These are phyloP conservation scores for Ciona savignyi DNA, from an alignment of 23 tunicate species.

Conservation along the genomic window DNA sequence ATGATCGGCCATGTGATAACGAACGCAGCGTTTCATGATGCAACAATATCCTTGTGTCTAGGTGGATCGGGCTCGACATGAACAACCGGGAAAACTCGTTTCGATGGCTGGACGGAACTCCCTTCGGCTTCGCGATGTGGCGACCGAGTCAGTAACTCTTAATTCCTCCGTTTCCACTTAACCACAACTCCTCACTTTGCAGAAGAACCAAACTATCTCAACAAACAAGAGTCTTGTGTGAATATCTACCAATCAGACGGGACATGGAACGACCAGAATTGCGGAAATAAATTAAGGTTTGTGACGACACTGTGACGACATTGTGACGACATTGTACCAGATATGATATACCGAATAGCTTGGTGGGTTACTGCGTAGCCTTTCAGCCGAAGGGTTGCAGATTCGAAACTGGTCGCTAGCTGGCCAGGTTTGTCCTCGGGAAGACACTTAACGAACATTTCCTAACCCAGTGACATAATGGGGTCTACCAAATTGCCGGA, in stretches of 20 bases:
- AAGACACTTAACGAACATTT: no score
- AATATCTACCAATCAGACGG: conserved; percentile 28
- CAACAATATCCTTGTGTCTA: conserved; percentile 3
- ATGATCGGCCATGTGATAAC: no score
- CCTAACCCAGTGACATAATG: no score
- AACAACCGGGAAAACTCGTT: conserved; percentile 51
- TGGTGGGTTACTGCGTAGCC: no score
- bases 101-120: conserved; percentile 71
- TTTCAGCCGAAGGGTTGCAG: no score
- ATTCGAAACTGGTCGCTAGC: no score
- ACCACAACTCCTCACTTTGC: neutral
- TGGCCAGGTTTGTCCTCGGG: no score
- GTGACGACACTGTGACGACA: no score
- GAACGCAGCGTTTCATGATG: no score
- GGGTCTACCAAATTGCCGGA: no score
- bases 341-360: no score
- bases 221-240: conserved; percentile 77
- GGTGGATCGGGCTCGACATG: conserved; percentile 97
- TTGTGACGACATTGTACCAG: no score
- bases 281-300: conserved; percentile 56
- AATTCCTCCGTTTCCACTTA: neutral
- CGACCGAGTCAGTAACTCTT: conserved; percentile 23
- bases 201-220: conserved; percentile 87
- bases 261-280: conserved; percentile 71
- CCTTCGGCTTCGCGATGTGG: conserved; percentile 35